phyloP scores from a whole-genome alignment of 2,888 invertebrate species.

The Elegia similella region DNA sequence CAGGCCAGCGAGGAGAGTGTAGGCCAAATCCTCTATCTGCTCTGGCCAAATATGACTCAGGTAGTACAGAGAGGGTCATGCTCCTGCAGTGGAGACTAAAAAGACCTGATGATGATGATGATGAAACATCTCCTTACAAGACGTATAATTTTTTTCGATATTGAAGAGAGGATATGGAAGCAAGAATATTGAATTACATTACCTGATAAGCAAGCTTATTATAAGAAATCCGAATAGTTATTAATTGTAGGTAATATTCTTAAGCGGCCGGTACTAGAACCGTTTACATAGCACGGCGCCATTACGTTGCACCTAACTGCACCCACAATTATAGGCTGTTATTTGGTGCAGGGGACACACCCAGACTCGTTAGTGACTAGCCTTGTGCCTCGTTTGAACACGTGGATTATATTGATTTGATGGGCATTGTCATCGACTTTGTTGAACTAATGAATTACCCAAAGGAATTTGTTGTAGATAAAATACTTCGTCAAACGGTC shows the following conservation, averaged over 20 bases:
- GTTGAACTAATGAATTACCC: no score
- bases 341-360: constrained; percentile 76
- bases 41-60: no score
- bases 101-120: no score
- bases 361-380: constrained; percentile 73
- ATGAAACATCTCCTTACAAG: background rate
- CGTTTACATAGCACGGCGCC: constrained; percentile 37
- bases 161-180: no score
- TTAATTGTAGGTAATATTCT: constrained; percentile 40
- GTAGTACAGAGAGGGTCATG: no score
- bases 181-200: no score
- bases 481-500: no score
- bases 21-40: no score
- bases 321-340: constrained; percentile 67
- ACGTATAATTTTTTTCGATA: no score
- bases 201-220: background rate
- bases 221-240: constrained; percentile 19
- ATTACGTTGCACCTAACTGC: constrained; percentile 65
- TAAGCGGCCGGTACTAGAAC: constrained; percentile 38
- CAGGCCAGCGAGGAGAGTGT: no score
- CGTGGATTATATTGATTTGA: constrained; percentile 17
- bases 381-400: constrained; percentile 64
- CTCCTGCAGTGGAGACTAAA: no score
- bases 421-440: constrained; percentile 10
- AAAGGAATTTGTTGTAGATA: no score